These are phyloP conservation scores for Mormyrus lacerda DNA, from an alignment of 2,113 vertebrate species.

Conservation along the genomic window DNA sequence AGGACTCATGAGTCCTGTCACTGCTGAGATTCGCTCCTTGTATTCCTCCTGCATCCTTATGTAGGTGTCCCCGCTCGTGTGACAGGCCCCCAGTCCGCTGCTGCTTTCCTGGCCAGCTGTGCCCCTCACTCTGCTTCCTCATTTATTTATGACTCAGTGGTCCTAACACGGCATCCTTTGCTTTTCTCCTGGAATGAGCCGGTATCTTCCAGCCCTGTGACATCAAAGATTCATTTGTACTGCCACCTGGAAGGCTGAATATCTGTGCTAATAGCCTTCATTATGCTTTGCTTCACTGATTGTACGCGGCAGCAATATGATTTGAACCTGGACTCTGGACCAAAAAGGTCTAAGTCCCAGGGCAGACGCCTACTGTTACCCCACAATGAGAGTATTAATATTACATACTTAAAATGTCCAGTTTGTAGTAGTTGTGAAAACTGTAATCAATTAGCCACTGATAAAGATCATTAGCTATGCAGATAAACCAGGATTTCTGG, in stretches of 20 bases:
- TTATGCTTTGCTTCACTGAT: background rate
- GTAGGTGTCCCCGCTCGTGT: background rate
- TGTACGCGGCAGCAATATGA: background rate
- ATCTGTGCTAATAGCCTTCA: background rate
- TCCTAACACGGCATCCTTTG: background rate
- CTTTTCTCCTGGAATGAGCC: background rate
- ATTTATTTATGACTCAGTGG: background rate
- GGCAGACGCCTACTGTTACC: background rate
- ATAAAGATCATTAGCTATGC: background rate
- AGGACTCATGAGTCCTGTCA: background rate
- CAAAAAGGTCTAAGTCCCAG: background rate
- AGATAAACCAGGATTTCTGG: background rate
- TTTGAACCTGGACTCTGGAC: background rate
- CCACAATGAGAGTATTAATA: background rate
- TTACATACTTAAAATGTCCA: background rate
- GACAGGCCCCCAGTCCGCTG: background rate
- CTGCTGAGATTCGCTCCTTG: background rate
- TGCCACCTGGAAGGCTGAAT: background rate
- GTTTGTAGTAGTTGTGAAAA: background rate
- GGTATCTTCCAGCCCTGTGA: background rate
- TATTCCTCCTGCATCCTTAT: background rate
- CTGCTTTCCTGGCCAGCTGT: background rate
- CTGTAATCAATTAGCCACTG: background rate
- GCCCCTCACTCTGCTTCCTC: background rate
- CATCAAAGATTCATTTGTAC: background rate